These are phyloP conservation scores for Protosalanx chinensis DNA, from an alignment of 2,797 vertebrate species.

Conservation along the genomic window DNA sequence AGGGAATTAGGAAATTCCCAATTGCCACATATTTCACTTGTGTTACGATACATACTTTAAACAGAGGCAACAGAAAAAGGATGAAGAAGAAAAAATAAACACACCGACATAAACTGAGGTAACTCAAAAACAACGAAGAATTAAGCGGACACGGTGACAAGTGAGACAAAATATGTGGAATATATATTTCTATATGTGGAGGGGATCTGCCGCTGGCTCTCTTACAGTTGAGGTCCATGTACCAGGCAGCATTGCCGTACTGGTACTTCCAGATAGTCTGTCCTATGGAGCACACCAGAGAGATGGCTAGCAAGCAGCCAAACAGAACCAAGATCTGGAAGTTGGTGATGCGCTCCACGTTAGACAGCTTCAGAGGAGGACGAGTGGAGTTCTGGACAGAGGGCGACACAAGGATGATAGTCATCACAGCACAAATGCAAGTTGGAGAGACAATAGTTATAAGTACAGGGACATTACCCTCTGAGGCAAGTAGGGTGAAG, in stretches of 20 bases:
- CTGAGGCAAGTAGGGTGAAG: too few relatives aligned
- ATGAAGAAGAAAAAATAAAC: conserved; percentile 23
- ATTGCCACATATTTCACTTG: conserved; percentile 81
- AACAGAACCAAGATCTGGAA: conserved; percentile 97
- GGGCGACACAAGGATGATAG: neutral
- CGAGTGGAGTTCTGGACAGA: conserved; percentile 89
- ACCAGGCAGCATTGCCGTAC: conserved; percentile 91
- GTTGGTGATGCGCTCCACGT: conserved; percentile 97
- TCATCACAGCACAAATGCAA: neutral
- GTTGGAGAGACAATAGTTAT: neutral
- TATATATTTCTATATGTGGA: conserved; percentile 48
- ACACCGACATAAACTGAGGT: conserved; percentile 65
- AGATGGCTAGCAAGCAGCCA: conserved; percentile 95
- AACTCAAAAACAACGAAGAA: conserved; percentile 66
- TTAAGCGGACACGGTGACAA: conserved; percentile 71
- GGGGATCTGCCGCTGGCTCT: conserved; percentile 46
- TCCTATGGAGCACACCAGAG: conserved; percentile 93
- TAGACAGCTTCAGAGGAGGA: conserved; percentile 96
- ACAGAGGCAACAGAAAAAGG: conserved; percentile 67
- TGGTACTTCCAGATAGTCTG: conserved; percentile 95
- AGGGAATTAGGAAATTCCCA: conserved; percentile 70
- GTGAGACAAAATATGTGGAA: conserved; percentile 75
- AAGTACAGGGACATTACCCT: too few relatives aligned
- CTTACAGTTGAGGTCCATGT: conserved; percentile 98
- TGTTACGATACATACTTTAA: conserved; percentile 72